phyloP scores from a whole-genome alignment of 2,888 invertebrate genomes.

The Lymantria dispar region DNA sequence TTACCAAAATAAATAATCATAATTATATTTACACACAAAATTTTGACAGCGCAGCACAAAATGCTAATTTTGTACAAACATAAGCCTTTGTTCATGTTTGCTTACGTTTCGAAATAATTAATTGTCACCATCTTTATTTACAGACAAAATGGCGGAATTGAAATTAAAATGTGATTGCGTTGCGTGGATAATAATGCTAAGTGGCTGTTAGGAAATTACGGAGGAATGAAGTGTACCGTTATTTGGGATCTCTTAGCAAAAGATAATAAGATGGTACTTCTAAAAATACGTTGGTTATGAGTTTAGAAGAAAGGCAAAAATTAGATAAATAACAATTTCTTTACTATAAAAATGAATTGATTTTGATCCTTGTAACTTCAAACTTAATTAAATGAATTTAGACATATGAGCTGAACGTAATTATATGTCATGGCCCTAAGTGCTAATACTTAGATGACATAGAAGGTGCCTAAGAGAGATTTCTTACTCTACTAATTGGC shows the following conservation, averaged over 20 bases:
- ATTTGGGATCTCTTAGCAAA: neutral
- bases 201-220: neutral
- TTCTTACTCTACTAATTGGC: too few species aligned
- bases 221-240: neutral
- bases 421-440: too few species aligned
- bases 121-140: conserved; percentile 28
- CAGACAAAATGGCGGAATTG: conserved; percentile 13
- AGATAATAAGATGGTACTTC: too few species aligned
- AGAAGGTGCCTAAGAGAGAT: too few species aligned
- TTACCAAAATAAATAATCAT: neutral
- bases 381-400: too few species aligned
- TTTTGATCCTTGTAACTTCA: too few species aligned
- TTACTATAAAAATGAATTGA: too few species aligned
- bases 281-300: too few species aligned
- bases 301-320: too few species aligned
- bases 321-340: too few species aligned
- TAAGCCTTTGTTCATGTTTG: conserved; percentile 21
- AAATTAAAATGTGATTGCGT: conserved; percentile 14
- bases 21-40: conserved; percentile 9
- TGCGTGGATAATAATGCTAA: neutral
- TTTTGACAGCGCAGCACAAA: conserved; percentile 14
- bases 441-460: too few species aligned
- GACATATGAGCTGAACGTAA: too few species aligned
- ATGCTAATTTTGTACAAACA: conserved; percentile 29
- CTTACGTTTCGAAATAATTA: conserved; percentile 32